Evolutionary conservation across 2,113 vertebrate genomes (phyloP).

Genomic region (Alces alces): DNA sequence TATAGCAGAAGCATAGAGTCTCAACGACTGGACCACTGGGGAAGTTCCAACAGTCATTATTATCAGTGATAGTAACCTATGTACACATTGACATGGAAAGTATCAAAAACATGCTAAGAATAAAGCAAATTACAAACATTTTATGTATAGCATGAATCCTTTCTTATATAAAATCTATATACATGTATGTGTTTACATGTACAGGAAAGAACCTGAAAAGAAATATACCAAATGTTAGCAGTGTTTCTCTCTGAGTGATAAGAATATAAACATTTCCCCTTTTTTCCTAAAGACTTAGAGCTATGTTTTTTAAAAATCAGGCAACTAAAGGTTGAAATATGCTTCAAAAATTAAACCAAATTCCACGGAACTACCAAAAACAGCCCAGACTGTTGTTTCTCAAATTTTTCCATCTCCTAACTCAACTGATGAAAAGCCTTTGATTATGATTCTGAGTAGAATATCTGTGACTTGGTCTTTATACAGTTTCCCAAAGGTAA

Average conservation of each 20-base stretch:
- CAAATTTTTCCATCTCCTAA: conserved; percentile 18
- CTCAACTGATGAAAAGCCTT: conserved; percentile 21
- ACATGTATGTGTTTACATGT: neutral
- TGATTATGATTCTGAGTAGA: neutral
- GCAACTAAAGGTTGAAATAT: neutral
- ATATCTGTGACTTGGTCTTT: neutral
- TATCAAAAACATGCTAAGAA: neutral
- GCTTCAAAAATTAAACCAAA: conserved; percentile 38
- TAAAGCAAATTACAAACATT: neutral
- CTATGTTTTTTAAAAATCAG: neutral
- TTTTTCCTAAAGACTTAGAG: conserved; percentile 12
- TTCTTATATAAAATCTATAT: neutral
- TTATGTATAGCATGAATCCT: neutral
- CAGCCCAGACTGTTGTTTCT: neutral
- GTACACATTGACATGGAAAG: neutral
- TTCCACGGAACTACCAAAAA: neutral
- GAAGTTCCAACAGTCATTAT: neutral
- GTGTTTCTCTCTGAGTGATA: neutral
- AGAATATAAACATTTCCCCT: conserved; percentile 23
- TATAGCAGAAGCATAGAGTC: neutral
- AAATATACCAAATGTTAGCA: neutral
- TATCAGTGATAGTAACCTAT: neutral
- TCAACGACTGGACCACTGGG: neutral
- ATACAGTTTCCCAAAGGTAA: neutral
- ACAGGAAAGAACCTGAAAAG: neutral